Conservation (phyloP, 2,113 vertebrate genomes). For the Upupa epops region DNA sequence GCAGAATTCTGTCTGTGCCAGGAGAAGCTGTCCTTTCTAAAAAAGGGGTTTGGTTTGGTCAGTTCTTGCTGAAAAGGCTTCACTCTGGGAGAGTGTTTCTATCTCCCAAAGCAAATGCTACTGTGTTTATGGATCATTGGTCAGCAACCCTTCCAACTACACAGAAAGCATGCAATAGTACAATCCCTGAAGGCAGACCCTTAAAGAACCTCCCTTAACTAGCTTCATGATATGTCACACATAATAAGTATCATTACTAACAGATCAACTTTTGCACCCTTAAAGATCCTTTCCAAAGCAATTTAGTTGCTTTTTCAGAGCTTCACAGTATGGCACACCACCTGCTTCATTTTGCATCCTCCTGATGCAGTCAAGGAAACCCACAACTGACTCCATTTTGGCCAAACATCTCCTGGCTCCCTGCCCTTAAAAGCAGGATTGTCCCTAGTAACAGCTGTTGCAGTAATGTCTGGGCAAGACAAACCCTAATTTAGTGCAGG, state of each 20-base stretch:
- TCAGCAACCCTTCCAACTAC: neutral
- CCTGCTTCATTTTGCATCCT: conserved; percentile 1
- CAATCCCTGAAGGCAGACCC: neutral
- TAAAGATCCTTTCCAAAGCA: neutral
- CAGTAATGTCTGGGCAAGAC: neutral
- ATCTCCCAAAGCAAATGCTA: neutral
- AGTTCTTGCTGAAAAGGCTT: neutral
- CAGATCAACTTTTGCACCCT: neutral
- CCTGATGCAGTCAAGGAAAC: neutral
- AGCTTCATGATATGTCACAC: neutral
- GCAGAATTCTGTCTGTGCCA: neutral
- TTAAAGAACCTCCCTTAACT: neutral
- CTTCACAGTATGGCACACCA: neutral
- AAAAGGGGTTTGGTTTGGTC: neutral
- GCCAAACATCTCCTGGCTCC: conserved; percentile 1
- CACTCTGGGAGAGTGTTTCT: neutral
- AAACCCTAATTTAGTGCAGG: neutral
- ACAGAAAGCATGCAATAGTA: neutral
- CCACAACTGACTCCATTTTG: neutral
- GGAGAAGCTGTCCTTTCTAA: neutral
- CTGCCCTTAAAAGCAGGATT: neutral
- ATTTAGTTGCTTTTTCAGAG: neutral
- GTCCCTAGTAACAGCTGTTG: conserved; percentile 22
- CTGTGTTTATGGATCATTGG: neutral
- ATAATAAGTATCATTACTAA: neutral